A percentile compares a stretch with the other conserved stretches of the same genome.
phyloP scores from a whole-genome alignment of 2,888 invertebrate species.

The Nomada fabriciana region DNA sequence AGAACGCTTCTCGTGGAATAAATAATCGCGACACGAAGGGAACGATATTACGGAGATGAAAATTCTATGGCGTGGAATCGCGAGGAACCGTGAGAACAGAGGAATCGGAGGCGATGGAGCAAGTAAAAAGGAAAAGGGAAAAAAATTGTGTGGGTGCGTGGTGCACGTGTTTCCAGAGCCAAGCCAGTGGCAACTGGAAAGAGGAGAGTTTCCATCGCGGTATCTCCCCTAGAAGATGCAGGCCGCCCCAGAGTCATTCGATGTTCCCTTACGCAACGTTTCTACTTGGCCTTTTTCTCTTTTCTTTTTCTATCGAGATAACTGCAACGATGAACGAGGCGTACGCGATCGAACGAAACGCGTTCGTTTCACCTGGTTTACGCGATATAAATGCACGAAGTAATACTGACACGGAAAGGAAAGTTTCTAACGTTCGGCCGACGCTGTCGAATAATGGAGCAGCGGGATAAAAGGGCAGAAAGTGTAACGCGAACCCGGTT shows the following conservation, averaged over 20 bases:
- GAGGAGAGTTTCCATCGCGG: conserved; percentile 32
- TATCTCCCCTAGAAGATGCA: conserved; percentile 53
- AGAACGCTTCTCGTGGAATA: background rate
- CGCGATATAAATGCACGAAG: conserved; percentile 52
- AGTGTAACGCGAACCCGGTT: background rate
- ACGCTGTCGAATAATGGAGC: background rate
- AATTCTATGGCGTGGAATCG: background rate
- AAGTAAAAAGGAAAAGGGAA: background rate
- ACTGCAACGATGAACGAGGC: conserved; percentile 29
- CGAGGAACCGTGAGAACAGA: conserved; percentile 17
- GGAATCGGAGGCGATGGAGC: conserved; percentile 8
- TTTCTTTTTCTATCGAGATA: background rate
- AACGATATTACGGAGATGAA: background rate
- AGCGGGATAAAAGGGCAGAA: background rate
- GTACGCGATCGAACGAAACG: background rate
- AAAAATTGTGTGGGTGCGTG: background rate
- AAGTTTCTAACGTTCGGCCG: conserved; percentile 14
- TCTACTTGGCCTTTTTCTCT: background rate
- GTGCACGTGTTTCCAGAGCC: conserved; percentile 11
- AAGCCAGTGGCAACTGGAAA: conserved; percentile 1
- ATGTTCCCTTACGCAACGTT: conserved; percentile 43
- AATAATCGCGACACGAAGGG: background rate
- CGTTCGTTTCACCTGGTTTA: background rate
- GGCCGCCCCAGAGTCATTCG: conserved; percentile 22
- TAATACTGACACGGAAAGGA: conserved; percentile 56